These are phyloP conservation scores for Phacellophora camtschatica DNA, from an alignment of 30 jellyfish, hydroid and myxozoan species.

Conservation along the genomic window DNA sequence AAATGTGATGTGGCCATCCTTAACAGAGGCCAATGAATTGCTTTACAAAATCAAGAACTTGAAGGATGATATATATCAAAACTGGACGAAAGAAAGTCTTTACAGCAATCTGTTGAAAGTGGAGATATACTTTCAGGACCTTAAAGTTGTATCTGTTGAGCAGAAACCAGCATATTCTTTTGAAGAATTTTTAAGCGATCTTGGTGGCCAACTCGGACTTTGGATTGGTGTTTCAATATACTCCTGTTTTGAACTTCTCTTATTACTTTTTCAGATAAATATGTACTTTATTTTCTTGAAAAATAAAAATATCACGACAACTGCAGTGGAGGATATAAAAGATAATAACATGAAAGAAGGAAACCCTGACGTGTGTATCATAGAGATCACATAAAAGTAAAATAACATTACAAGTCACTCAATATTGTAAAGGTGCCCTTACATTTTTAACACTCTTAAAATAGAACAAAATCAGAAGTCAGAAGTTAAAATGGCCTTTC, in stretches of 20 bases:
- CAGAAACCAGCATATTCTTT: slow-evolving; percentile 29
- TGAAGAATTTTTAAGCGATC: not conserved
- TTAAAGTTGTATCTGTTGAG: not conserved
- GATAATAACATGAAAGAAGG: too few species aligned
- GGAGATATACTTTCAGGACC: slow-evolving; percentile 18
- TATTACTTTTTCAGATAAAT: too few species aligned
- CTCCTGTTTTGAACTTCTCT: slow-evolving; percentile 22
- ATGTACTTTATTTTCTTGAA: too few species aligned
- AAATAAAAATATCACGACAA: too few species aligned
- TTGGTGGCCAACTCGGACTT: slow-evolving; percentile 59
- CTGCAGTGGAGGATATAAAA: too few species aligned
- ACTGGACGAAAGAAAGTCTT: slow-evolving; percentile 4
- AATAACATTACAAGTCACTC: too few species aligned
- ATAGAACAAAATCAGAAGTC: too few species aligned
- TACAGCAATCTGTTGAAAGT: not conserved
- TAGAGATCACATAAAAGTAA: too few species aligned
- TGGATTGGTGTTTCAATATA: slow-evolving; percentile 53
- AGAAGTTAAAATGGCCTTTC: too few species aligned
- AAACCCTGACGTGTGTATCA: too few species aligned
- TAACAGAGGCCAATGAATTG: not conserved
- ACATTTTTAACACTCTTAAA: too few species aligned
- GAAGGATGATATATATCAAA: not conserved
- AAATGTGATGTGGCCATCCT: slow-evolving; percentile 17
- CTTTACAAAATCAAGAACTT: not conserved
- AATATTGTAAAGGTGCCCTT: too few species aligned